phyloP scores from a whole-genome alignment of 2,113 vertebrate species.

The Sclerurus mexicanus region DNA sequence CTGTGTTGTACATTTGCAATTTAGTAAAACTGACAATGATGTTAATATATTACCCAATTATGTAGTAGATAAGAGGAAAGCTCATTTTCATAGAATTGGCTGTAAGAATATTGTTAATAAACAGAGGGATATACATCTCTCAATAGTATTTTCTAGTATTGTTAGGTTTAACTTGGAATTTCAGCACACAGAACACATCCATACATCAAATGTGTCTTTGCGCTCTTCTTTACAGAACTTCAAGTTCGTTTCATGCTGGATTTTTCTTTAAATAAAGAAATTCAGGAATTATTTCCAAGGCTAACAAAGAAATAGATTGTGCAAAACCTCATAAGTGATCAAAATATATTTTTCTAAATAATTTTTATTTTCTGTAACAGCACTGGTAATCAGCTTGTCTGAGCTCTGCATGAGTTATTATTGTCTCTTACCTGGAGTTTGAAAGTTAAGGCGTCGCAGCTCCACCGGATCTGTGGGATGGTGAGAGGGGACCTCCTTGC shows the following conservation, averaged over 20 bases:
- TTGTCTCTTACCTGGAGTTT: constrained; percentile 90
- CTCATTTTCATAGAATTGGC: not conserved
- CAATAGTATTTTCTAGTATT: not conserved
- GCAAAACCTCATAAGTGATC: not conserved
- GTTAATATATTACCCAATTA: not conserved
- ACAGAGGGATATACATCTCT: not conserved
- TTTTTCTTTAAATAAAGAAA: not conserved
- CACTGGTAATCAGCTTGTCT: not conserved
- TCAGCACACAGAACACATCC: not conserved
- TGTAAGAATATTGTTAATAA: not conserved
- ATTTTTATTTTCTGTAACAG: not conserved
- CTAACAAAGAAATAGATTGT: not conserved
- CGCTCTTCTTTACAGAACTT: not conserved
- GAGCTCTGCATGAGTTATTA: not conserved
- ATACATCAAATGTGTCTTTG: not conserved
- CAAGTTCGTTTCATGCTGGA: not conserved
- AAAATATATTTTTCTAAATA: not conserved
- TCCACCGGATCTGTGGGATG: constrained; percentile 97
- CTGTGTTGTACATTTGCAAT: not conserved
- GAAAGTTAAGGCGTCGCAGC: constrained; percentile 96
- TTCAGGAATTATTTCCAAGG: not conserved
- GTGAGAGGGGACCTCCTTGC: constrained; percentile 93
- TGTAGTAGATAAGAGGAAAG: not conserved
- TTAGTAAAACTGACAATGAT: not conserved
- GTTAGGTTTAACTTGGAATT: not conserved